These are phyloP conservation scores for Piaya cayana DNA, from an alignment of 2,113 vertebrate genomes.

Conservation along the genomic window DNA sequence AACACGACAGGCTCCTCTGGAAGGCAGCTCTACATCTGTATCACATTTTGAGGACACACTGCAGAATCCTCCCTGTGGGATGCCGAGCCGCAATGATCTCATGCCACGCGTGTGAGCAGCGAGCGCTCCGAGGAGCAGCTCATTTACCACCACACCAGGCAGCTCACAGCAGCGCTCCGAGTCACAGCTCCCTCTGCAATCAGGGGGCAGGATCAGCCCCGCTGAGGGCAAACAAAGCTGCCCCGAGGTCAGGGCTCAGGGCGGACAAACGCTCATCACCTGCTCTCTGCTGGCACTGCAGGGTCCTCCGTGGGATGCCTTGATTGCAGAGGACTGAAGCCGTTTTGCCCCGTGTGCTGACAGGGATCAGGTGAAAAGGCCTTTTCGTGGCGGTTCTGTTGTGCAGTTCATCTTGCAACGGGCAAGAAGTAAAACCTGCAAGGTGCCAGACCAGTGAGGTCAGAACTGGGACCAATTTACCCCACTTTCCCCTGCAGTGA, in stretches of 20 bases:
- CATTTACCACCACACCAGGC: neutral
- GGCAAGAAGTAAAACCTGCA: neutral
- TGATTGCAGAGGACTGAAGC: neutral
- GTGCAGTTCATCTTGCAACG: neutral
- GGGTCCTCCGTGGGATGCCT: neutral
- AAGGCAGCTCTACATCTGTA: neutral
- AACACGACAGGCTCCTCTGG: neutral
- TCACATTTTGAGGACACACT: neutral
- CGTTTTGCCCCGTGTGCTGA: neutral
- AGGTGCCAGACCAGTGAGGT: neutral
- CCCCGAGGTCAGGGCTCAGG: neutral
- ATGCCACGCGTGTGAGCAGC: neutral
- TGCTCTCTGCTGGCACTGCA: neutral
- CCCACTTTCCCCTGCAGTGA: neutral
- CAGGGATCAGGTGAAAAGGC: neutral
- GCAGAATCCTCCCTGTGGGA: neutral
- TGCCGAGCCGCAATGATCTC: fast-evolving
- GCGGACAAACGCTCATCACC: neutral
- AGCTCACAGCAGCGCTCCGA: neutral
- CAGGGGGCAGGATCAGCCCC: neutral
- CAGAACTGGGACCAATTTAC: neutral
- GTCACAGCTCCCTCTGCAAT: neutral
- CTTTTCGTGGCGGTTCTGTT: neutral
- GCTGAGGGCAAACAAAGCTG: neutral
- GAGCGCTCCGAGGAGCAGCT: neutral